Percentiles rank a stretch among this genome's conserved stretches.
These are phyloP conservation scores for Hypercompe scribonia DNA, from an alignment of 2,888 invertebrate genomes.

Conservation along the genomic window DNA sequence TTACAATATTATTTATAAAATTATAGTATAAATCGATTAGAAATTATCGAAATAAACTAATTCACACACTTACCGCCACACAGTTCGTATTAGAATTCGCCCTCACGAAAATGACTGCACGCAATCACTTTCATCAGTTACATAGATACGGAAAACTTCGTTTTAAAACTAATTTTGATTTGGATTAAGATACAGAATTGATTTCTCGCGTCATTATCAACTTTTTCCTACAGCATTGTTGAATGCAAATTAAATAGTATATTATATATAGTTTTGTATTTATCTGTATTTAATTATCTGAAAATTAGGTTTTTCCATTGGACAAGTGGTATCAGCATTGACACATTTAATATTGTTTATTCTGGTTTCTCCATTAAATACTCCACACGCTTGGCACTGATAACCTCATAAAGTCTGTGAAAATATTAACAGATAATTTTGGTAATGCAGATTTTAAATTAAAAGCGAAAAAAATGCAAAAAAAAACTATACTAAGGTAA, in stretches of 20 bases:
- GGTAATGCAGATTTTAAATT: too few species aligned
- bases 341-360: background rate
- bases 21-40: too few species aligned
- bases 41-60: background rate
- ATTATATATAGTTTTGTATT: background rate
- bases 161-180: constrained; percentile 1
- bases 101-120: background rate
- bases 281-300: background rate
- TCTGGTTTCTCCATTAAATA: background rate
- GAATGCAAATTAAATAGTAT: constrained; percentile 13
- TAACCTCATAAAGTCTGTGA: background rate
- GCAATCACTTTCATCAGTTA: constrained; percentile 3
- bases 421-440: background rate
- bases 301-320: background rate
- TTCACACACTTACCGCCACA: background rate
- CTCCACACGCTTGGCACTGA: background rate
- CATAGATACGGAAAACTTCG: background rate
- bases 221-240: background rate
- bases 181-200: background rate
- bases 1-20: too few species aligned
- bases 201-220: constrained; percentile 8
- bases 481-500: background rate
- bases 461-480: too few species aligned
- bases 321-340: background rate
- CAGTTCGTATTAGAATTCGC: background rate